Percentiles rank a stretch among this genome's conserved stretches.
These are phyloP conservation scores for Xenopus petersii DNA, from an alignment of 2,797 vertebrate species.

Conservation along the genomic window DNA sequence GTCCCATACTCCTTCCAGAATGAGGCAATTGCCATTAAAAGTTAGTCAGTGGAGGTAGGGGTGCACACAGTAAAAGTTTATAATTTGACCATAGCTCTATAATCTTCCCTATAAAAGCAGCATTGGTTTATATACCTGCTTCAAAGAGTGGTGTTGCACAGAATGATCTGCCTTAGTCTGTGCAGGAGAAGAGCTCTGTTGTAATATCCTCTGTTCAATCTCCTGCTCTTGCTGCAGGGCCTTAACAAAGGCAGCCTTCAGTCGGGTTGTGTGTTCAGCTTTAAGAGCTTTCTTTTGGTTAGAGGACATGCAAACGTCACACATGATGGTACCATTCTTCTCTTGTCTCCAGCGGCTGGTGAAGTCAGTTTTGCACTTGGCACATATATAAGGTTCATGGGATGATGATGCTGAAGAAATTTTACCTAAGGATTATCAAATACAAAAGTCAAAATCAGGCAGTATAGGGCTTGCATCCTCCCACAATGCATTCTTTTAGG, in stretches of 20 bases:
- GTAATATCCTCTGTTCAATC: constrained; percentile 93
- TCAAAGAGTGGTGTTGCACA: constrained; percentile 80
- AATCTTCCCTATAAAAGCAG: no score
- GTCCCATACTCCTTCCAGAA: no score
- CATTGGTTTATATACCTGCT: constrained; percentile 71
- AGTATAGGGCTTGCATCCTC: no score
- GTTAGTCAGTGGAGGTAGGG: no score
- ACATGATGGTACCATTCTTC: constrained; percentile 87
- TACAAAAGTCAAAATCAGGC: no score
- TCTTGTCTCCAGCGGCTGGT: constrained; percentile 97
- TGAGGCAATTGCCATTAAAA: no score
- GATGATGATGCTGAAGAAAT: constrained; percentile 61
- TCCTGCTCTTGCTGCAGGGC: constrained; percentile 97
- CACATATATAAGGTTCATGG: constrained; percentile 89
- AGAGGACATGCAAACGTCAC: constrained; percentile 95
- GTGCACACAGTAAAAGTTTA: no score
- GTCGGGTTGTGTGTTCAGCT: constrained; percentile 90
- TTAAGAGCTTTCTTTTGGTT: constrained; percentile 95
- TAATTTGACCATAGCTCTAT: no score
- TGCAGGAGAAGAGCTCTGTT: constrained; percentile 67
- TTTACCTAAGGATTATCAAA: constrained; percentile 67
- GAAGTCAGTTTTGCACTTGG: constrained; percentile 97
- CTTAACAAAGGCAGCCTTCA: constrained; percentile 96
- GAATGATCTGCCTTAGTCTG: constrained; percentile 73
- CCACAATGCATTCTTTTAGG: no score